Evolutionary conservation across 92 coral and sea anemone species (phyloP).

Genomic region (Porites cylindrica): DNA sequence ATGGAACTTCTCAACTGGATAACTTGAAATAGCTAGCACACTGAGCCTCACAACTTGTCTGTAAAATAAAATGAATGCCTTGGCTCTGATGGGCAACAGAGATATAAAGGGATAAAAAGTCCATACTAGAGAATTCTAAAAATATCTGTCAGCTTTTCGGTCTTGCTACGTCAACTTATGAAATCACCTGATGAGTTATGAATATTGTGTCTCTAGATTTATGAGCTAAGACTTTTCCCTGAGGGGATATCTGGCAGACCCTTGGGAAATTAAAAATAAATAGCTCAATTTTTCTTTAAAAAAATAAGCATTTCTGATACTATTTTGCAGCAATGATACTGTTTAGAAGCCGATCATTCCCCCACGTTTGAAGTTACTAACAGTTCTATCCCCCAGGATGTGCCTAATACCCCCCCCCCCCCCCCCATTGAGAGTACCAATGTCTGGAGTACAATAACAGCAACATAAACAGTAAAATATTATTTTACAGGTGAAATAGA

Average conservation of each 20-base stretch:
- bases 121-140: slow-evolving; percentile 6
- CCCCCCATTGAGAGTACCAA: not conserved
- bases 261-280: too few relatives aligned
- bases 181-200: slow-evolving; percentile 6
- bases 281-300: too few relatives aligned
- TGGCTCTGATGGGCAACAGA: slow-evolving; percentile 14
- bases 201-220: slow-evolving; percentile 9
- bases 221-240: slow-evolving; percentile 1
- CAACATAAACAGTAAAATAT: too few relatives aligned
- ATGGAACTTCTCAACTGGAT: slow-evolving; percentile 1
- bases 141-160: slow-evolving; percentile 5
- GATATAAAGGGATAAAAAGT: slow-evolving; percentile 15
- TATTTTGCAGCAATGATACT: not conserved
- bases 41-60: slow-evolving; percentile 7
- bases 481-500: not conserved
- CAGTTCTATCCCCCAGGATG: not conserved
- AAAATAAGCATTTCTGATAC: too few relatives aligned
- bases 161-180: slow-evolving; percentile 5
- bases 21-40: slow-evolving; percentile 14
- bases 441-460: too few relatives aligned
- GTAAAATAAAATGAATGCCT: slow-evolving; percentile 14
- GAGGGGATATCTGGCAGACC: slow-evolving; percentile 7
- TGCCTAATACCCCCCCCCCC: slow-evolving; percentile 4
- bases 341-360: not conserved
- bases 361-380: not conserved